These are phyloP conservation scores for Anas platyrhynchos DNA, from an alignment of 2,113 vertebrate genomes.

Conservation along the genomic window DNA sequence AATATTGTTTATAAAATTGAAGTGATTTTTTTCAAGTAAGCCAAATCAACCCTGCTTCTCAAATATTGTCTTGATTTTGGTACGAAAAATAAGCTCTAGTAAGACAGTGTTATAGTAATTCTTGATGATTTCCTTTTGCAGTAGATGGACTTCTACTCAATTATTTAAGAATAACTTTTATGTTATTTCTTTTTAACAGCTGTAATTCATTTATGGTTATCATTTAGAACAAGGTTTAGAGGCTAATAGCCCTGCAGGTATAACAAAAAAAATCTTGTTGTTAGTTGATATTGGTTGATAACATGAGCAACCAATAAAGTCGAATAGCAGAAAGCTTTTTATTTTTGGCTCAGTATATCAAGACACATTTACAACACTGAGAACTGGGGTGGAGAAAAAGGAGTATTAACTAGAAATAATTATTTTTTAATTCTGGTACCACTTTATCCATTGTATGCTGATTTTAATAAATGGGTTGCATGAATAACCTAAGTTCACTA, in stretches of 20 bases:
- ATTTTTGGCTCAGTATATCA: not conserved
- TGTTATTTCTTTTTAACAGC: not conserved
- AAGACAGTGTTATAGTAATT: not conserved
- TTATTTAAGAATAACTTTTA: not conserved
- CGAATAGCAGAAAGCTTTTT: not conserved
- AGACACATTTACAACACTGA: not conserved
- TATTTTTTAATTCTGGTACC: not conserved
- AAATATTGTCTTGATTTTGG: not conserved
- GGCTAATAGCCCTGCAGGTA: not conserved
- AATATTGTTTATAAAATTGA: not conserved
- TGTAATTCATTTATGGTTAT: not conserved
- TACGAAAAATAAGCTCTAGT: not conserved
- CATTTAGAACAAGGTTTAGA: not conserved
- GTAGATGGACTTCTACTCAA: not conserved
- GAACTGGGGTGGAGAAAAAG: not conserved
- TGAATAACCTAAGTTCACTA: not conserved
- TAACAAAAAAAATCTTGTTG: not conserved
- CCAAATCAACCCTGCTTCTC: not conserved
- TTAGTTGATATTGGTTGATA: not conserved
- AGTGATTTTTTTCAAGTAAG: constrained; percentile 12
- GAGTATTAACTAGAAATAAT: not conserved
- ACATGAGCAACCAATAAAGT: not conserved
- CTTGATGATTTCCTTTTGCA: not conserved
- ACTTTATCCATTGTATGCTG: not conserved
- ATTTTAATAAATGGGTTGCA: not conserved